Evolutionary conservation across 2,113 vertebrate genomes (phyloP).

Genomic region (Anhinga anhinga): DNA sequence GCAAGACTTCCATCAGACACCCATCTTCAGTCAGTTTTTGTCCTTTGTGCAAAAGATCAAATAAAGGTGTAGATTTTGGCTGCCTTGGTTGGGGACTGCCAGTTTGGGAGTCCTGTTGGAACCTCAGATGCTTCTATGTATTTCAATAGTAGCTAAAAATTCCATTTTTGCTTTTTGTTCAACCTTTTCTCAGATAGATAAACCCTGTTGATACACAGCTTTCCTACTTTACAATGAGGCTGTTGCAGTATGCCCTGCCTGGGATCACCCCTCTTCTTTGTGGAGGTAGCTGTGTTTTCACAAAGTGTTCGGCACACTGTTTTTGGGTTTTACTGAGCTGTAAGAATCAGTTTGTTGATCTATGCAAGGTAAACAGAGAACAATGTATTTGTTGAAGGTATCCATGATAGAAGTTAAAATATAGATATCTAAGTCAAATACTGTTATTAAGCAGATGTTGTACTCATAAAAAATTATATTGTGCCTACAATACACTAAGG

Average conservation of each 20-base stretch:
- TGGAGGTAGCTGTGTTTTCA: not conserved
- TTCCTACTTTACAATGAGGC: not conserved
- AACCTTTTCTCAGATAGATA: not conserved
- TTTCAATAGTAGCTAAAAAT: not conserved
- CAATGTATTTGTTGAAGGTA: not conserved
- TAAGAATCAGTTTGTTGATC: not conserved
- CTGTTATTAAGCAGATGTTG: not conserved
- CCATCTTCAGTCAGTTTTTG: not conserved
- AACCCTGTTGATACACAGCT: not conserved
- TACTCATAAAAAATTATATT: not conserved
- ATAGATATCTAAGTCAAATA: not conserved
- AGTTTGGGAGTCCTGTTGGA: not conserved
- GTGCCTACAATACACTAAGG: not conserved
- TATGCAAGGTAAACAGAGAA: not conserved
- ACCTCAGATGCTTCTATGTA: not conserved
- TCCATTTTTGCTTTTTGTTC: not conserved
- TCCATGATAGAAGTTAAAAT: not conserved
- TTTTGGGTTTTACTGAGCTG: not conserved
- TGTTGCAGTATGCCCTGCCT: not conserved
- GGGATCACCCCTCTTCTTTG: not conserved
- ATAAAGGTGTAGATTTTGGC: not conserved
- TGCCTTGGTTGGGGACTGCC: not conserved
- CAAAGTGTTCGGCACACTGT: not conserved
- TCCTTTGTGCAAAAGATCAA: not conserved
- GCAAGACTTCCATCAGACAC: not conserved